Conservation (phyloP, 1,140 invertebrate genomes). For the Oppia nitens region DNA sequence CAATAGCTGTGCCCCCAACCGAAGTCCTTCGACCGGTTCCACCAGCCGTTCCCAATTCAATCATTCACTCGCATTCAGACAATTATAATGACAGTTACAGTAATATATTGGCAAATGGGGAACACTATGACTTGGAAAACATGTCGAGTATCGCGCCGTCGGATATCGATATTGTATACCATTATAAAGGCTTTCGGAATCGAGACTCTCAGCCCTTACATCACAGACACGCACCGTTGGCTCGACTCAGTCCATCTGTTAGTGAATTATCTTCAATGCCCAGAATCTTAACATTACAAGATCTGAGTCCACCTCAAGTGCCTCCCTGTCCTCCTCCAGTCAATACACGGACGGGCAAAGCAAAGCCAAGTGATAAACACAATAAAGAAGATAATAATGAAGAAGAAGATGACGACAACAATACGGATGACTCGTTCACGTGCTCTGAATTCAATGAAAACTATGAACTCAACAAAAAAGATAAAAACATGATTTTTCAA, state of each 20-base stretch:
- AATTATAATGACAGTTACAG: slow-evolving; percentile 17
- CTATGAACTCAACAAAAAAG: slow-evolving; percentile 44
- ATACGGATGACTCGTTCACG: slow-evolving; percentile 66
- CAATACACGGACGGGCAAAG: not conserved
- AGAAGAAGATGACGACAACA: slow-evolving; percentile 40
- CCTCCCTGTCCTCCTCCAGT: slow-evolving; percentile 71
- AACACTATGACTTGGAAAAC: slow-evolving; percentile 92
- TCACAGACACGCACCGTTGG: slow-evolving; percentile 57
- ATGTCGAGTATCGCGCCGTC: slow-evolving; percentile 91
- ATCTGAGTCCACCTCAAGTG: slow-evolving; percentile 76
- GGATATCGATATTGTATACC: slow-evolving; percentile 89
- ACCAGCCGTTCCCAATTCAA: not conserved
- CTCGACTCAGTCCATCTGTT: slow-evolving; percentile 64
- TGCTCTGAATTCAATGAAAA: slow-evolving; percentile 92
- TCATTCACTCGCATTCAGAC: slow-evolving; percentile 19
- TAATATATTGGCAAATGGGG: slow-evolving; percentile 39
- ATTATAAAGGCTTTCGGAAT: slow-evolving; percentile 76
- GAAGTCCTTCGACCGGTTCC: not conserved
- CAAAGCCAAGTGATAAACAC: slow-evolving; percentile 38
- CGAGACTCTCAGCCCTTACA: slow-evolving; percentile 63
- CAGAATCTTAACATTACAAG: slow-evolving; percentile 71
- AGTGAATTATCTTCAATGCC: slow-evolving; percentile 77
- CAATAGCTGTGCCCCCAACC: not conserved
- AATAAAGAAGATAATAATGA: slow-evolving; percentile 20
- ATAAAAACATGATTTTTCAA: slow-evolving; percentile 7